Conservation (phyloP, 2,113 vertebrate genomes). For the Patagioenas fasciata region DNA sequence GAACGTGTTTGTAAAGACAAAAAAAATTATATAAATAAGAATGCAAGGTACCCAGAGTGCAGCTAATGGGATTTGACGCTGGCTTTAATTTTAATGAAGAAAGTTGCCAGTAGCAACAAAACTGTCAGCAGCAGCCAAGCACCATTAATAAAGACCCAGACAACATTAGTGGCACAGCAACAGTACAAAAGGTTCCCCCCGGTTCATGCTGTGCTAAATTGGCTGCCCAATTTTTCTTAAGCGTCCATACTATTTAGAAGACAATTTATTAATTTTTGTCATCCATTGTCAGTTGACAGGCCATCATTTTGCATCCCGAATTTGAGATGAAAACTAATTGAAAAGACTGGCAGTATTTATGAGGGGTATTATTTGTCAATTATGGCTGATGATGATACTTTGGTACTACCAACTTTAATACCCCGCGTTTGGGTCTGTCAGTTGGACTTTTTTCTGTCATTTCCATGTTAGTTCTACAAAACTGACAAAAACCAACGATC, state of each 20-base stretch:
- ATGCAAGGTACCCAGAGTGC: slow-evolving; percentile 77
- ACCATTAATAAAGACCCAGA: slow-evolving; percentile 87
- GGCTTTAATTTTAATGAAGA: slow-evolving; percentile 91
- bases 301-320: slow-evolving; percentile 86
- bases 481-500: slow-evolving; percentile 35
- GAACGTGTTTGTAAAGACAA: slow-evolving; percentile 38
- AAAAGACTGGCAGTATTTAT: slow-evolving; percentile 87
- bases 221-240: slow-evolving; percentile 88
- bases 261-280: slow-evolving; percentile 90
- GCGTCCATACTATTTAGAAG: slow-evolving; percentile 85
- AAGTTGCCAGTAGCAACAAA: slow-evolving; percentile 90
- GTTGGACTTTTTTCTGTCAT: not conserved
- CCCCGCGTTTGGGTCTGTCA: not conserved
- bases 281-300: slow-evolving; percentile 88
- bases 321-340: slow-evolving; percentile 91
- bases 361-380: slow-evolving; percentile 93
- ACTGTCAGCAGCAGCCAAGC: slow-evolving; percentile 87
- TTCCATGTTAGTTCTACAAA: not conserved
- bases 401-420: slow-evolving; percentile 65
- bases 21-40: slow-evolving; percentile 54
- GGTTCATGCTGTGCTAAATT: slow-evolving; percentile 84
- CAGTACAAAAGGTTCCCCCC: slow-evolving; percentile 81
- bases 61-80: slow-evolving; percentile 87
- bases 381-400: slow-evolving; percentile 70
- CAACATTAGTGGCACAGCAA: slow-evolving; percentile 79